A percentile compares a stretch with the other conserved stretches of the same genome.
phyloP scores from a whole-genome alignment of 2,797 vertebrate species.

The Artibeus lituratus region DNA sequence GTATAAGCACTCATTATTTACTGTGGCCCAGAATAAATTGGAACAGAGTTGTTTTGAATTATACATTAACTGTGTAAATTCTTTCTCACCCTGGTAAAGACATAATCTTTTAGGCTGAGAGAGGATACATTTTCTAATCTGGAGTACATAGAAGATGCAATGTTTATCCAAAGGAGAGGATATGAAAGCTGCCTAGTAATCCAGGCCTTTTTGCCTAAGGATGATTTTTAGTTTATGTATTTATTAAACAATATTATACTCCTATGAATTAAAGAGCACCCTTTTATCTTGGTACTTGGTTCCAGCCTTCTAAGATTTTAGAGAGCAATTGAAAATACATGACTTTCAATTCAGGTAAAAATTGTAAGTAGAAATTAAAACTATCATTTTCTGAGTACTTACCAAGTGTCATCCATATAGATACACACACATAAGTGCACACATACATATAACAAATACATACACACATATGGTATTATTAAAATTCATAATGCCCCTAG shows the following conservation, averaged over 20 bases:
- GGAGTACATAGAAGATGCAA: neutral
- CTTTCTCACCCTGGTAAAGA: neutral
- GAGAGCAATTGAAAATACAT: neutral
- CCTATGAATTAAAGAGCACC: neutral
- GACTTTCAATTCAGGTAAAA: neutral
- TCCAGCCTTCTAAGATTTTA: neutral
- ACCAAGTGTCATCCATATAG: neutral
- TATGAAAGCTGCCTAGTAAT: neutral
- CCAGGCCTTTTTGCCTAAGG: neutral
- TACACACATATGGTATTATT: neutral
- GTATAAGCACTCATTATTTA: neutral
- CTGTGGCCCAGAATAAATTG: neutral
- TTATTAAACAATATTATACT: neutral
- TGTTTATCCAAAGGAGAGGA: neutral
- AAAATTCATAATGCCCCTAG: neutral
- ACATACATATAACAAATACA: neutral
- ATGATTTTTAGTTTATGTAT: neutral
- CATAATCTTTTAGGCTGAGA: neutral
- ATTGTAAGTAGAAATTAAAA: neutral
- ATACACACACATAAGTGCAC: neutral
- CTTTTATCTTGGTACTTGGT: neutral
- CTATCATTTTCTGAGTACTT: neutral
- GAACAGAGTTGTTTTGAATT: neutral
- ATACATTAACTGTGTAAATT: neutral
- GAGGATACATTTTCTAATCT: neutral